Base-by-base conservation (phyloP, 2,888 invertebrate species). In the Epicampocera succincta region DNA sequence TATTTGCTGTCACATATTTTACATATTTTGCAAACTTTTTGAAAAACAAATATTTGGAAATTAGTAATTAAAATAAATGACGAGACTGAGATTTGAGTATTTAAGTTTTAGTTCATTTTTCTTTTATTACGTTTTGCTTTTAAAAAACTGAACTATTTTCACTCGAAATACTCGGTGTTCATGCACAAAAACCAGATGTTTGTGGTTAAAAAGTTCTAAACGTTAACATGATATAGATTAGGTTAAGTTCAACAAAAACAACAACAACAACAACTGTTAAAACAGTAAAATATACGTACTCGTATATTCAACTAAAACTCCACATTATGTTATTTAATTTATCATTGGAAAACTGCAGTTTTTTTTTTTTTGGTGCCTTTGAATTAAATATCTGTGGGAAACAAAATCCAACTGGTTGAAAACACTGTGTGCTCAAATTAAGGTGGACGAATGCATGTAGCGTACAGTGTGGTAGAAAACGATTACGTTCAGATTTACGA, bases 321-420 rank as follows among this genome's bases (percentile, higher is more conserved):
- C 66, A 66, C 61, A 72, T 71, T 52, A 71, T 72, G 71, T 65
- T 42, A 60, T 74, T 48, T 72, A 72, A 63, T 78, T 72, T 66
- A 66, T 73, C 52, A 78, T 66, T 72, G 60, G 54, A 73, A 79
- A 72, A 72, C 50, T 54, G 15, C 72, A 52, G 25, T 76, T 68
- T 54, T 48, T 46, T 21, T 33, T 15, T 60, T 50, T 46, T 61
- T 19, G 58, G 38, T 75, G 71, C 71, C 60, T 76, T 72, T 72
- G 80, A 80, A 76, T 80, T 21, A 76, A 80, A 80, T 80, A 80
- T 72, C 76, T 80, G 80, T 80, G 80, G 76, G 80, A 80, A 75
- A 66, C 65, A 48, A 72, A 72, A 46, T 25, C 9, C 8, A 56
- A 71, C 25, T 54, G 63, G 8, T 58, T 56, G 0, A 29, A 56